phyloP scores from a whole-genome alignment of 2,113 vertebrate species.

The Turdus rufiventris region DNA sequence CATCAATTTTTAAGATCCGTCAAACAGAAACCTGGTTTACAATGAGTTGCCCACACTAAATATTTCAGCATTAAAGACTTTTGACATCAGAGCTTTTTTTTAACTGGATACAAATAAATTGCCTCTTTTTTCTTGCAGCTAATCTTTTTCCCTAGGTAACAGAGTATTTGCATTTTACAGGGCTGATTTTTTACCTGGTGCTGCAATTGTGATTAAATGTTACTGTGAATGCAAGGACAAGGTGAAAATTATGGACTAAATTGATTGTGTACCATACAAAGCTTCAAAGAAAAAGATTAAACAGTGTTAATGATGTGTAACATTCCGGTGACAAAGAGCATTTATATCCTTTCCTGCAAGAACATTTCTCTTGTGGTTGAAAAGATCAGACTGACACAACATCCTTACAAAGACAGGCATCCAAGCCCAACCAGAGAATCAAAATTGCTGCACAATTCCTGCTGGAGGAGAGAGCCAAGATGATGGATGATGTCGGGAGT shows the following conservation, averaged over 20 bases:
- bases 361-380: neutral
- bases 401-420: neutral
- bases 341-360: neutral
- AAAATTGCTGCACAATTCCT: neutral
- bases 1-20: neutral
- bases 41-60: neutral
- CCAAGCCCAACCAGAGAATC: neutral
- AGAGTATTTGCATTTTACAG: neutral
- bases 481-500: neutral
- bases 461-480: neutral
- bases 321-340: neutral
- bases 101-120: neutral
- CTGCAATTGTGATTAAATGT: neutral
- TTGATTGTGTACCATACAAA: constrained; percentile 1
- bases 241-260: neutral
- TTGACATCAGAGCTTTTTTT: neutral
- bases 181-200: neutral
- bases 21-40: neutral
- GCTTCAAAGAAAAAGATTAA: neutral
- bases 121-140: neutral
- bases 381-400: neutral
- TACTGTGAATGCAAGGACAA: neutral
- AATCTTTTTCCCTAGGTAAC: neutral
- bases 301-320: constrained; percentile 5
- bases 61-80: neutral